Conservation (phyloP, 2,113 vertebrate species). For the Dipodomys spectabilis region DNA sequence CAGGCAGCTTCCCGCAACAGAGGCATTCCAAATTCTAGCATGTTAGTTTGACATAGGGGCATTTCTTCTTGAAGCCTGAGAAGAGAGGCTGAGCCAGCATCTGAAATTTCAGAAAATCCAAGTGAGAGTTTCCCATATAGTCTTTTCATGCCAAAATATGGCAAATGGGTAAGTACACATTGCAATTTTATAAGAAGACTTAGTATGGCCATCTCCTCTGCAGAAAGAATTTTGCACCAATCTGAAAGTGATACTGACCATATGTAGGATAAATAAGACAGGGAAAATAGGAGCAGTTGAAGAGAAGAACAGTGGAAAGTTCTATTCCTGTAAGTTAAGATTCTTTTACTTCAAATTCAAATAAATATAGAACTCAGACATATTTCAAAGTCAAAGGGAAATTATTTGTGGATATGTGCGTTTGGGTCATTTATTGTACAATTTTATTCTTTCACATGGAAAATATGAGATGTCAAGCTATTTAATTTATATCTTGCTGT, state of each 20-base stretch:
- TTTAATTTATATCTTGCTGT: constrained; percentile 5
- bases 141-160: background rate
- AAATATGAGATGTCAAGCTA: constrained; percentile 19
- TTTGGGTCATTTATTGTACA: background rate
- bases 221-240: constrained; percentile 32
- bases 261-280: background rate
- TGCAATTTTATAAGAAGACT: constrained; percentile 1
- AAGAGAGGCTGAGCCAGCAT: background rate
- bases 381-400: constrained; percentile 30
- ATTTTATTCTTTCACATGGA: constrained; percentile 17
- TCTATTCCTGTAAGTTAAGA: constrained; percentile 8
- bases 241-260: background rate
- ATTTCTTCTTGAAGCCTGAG: background rate
- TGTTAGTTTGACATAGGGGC: background rate
- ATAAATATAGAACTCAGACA: background rate
- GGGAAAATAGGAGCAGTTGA: background rate
- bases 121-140: constrained; percentile 37
- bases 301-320: background rate
- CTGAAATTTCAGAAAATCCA: constrained; percentile 61
- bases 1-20: constrained; percentile 69
- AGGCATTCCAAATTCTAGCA: constrained; percentile 72
- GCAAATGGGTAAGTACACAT: background rate
- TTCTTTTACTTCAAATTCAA: constrained; percentile 11
- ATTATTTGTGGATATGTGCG: background rate
- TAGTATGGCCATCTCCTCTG: background rate